These are phyloP conservation scores for Eubucco bourcierii DNA, from an alignment of 2,113 vertebrate species.

Conservation along the genomic window DNA sequence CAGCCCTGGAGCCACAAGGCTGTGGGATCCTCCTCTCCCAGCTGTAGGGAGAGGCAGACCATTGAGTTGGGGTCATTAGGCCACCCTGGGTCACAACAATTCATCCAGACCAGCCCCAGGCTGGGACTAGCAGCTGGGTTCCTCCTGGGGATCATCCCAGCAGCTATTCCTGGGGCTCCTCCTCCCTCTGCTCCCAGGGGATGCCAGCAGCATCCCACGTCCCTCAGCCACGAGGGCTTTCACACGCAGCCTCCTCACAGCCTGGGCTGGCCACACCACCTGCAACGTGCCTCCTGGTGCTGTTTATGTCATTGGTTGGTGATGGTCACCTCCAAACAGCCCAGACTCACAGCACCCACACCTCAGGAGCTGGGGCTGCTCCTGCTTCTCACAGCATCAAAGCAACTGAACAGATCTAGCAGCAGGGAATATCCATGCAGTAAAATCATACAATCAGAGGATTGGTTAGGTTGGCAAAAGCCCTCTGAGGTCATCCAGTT, in stretches of 20 bases:
- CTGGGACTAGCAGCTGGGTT: neutral
- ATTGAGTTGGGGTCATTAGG: neutral
- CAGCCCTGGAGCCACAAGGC: neutral
- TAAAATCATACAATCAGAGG: neutral
- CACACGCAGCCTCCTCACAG: neutral
- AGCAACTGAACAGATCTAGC: neutral
- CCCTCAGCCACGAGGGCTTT: neutral
- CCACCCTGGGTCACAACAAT: neutral
- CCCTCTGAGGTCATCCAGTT: too few relatives aligned
- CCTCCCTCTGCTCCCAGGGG: neutral
- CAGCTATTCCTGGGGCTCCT: neutral
- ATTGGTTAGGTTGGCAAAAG: too few relatives aligned
- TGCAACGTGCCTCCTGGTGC: rapidly evolving
- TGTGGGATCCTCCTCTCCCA: neutral
- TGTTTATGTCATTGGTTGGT: neutral
- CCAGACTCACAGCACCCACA: rapidly evolving
- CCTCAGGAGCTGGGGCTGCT: neutral
- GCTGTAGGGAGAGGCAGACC: neutral
- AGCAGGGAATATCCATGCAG: neutral
- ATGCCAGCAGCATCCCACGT: neutral
- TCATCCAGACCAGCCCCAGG: neutral
- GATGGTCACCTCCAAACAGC: rapidly evolving
- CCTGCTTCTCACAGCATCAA: neutral
- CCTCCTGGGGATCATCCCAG: neutral
- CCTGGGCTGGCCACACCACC: neutral